Evolutionary conservation across 2,888 invertebrate species (phyloP), one percentile per base, ranked within the genome.

Genomic region (Linhomoeus sp.): DNA sequence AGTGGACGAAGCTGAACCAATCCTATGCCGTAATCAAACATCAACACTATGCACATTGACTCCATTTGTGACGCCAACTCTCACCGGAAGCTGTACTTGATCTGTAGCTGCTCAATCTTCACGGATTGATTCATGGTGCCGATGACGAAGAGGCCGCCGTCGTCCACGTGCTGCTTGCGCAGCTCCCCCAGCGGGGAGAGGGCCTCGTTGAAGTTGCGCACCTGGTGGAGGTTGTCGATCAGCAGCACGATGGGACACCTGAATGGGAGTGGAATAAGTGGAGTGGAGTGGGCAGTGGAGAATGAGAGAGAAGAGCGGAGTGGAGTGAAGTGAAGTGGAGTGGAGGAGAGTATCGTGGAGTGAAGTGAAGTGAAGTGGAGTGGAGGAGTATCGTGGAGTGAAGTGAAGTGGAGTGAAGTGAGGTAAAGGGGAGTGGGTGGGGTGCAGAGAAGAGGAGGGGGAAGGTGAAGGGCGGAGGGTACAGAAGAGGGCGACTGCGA

Each of bases 91-190:
- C 90, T 90, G 66, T 90, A 88, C 67, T 40, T 40, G 40, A 40
- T 40, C 23, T 40, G 40, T 19, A 40, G 23, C 5, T 40, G 23
- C 3, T 22, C 23, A 24, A 23, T 9, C 3, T 22, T 24, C 9
- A 23, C 40, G 2, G 67, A 60, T 50, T 70, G 67, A 52, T 70
- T 70, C 61, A 70, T 68, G 7, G 71, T 72, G 48, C 70, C 92
- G 60, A 90, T 81, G 53, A 97, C 84, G 65, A 85, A 90, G 1
- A 92, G 90, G n/a, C n/a, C n/a, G n/a, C n/a, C n/a, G n/a, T n/a
- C n/a, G n/a, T n/a, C n/a, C n/a, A n/a, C n/a, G n/a, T n/a, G n/a
- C 60, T 53, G 67, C 66, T 45, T 9, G 37, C 2, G 12, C 5
- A 36, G n/a, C 5, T 17, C 3, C 9, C 42, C 45, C 20, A 50